Conservation (phyloP, 2,113 vertebrate genomes). For the Arizona elegans region DNA sequence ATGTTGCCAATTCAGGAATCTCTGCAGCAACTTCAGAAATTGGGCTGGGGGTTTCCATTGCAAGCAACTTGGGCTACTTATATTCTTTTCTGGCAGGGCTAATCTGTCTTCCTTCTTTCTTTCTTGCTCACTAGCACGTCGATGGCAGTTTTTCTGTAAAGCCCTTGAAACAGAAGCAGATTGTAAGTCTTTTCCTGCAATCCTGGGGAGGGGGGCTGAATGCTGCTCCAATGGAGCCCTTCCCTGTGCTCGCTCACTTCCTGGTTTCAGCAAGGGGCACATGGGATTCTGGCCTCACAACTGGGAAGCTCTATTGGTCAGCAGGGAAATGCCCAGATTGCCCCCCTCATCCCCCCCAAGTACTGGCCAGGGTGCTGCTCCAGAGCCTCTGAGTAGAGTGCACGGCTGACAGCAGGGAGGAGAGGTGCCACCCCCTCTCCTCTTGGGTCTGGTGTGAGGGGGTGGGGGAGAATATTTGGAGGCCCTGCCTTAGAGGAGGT, state of each 20-base stretch:
- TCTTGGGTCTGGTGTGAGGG: not conserved
- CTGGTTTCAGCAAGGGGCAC: not conserved
- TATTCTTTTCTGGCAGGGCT: fast-evolving
- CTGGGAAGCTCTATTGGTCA: not conserved
- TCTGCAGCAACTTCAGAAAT: not conserved
- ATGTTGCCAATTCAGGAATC: not conserved
- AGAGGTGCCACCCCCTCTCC: not conserved
- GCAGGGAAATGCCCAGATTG: not conserved
- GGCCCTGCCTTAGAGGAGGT: not conserved
- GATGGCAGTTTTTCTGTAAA: conserved; percentile 98
- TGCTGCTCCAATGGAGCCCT: too few species aligned
- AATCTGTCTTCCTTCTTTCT: conserved; percentile 10
- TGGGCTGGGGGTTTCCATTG: not conserved
- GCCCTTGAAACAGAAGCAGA: conserved; percentile 97
- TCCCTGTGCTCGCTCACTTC: not conserved
- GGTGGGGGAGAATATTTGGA: not conserved
- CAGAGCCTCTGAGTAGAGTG: not conserved
- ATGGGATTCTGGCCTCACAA: not conserved
- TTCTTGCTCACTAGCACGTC: conserved; percentile 77
- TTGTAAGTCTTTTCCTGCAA: conserved; percentile 75
- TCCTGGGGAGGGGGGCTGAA: not conserved
- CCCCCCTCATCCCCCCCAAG: not conserved
- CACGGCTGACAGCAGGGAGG: not conserved
- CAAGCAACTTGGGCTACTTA: not conserved
- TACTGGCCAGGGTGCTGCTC: not conserved